Evolutionary conservation across 2,888 invertebrate genomes (phyloP), one percentile per base, ranked within the genome.

Genomic region (Caenorhabditis becei): DNA sequence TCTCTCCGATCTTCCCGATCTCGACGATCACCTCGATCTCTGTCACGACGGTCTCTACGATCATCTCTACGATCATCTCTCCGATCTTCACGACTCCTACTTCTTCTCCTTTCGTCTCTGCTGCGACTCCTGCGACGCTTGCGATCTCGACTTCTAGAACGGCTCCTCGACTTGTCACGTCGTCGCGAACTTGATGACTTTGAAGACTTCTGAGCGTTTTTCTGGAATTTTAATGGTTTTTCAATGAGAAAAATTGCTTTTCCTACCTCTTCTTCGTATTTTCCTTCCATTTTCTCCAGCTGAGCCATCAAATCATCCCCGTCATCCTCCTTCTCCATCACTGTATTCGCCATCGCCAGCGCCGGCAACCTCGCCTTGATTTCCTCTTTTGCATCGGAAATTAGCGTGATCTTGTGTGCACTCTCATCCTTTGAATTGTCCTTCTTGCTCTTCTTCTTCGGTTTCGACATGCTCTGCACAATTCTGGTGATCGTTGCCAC

Each of bases 401-500:
- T 86, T 32, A 78, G 91, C 69, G 54, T 92, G 35, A 88, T 86
- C 70, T 87, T 86, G 44, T 84, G 80, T 1, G 77, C 65, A 24
- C 85, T 82, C 18, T 91, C 91, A 78, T 91, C 92, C 37, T 74
- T 66, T 0, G 59, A 74, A 72, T 91, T 91, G 51, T 91, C 83
- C 24, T 91, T 91, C 90, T 70, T 83, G 65, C 74, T 86, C 90
- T 74, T 83, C 49, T 83, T 87, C 78, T 80, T 82, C 18, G 75
- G 62, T 63, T 61, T 28, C 20, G 87, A 80, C 97, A 98, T 97
- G 89, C 96, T 95, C 89, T 97, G 95, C 82, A 99, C 97, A 66
- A 99, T 95, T 71, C 98, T 94, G 32, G 97, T 93, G 41, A 99
- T 93, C 92, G 97, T 99, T 1, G 95, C 95, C 87, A 96, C 94